Conservation (phyloP, 2,113 vertebrate genomes). For the Leucopsar rothschildi region DNA sequence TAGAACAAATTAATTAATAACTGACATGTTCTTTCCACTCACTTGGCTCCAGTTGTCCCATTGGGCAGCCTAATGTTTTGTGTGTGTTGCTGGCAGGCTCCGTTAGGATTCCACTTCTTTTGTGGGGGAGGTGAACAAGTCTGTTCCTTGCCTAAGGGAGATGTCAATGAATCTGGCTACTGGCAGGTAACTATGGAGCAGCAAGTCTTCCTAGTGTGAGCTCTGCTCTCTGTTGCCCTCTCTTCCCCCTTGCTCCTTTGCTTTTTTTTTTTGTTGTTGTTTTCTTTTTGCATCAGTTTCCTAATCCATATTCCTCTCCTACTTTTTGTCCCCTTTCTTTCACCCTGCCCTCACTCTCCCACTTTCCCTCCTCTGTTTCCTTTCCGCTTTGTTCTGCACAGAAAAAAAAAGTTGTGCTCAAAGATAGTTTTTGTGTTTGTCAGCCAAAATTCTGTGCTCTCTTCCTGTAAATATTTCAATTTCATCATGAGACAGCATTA, state of each 20-base stretch:
- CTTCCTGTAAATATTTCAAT: slow-evolving; percentile 62
- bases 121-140: neutral
- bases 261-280: neutral
- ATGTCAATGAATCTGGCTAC: neutral
- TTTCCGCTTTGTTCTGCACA: neutral
- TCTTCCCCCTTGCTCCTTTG: neutral
- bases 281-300: neutral
- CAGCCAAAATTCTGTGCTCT: neutral
- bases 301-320: neutral
- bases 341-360: neutral
- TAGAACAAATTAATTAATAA: slow-evolving; percentile 42
- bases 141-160: neutral
- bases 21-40: slow-evolving; percentile 1
- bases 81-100: neutral
- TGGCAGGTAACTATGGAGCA: neutral
- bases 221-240: neutral
- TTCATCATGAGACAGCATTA: slow-evolving; percentile 49
- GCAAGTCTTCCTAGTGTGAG: neutral
- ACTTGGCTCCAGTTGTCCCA: neutral
- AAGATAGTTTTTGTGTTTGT: neutral
- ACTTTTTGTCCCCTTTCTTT: neutral
- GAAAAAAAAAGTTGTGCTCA: neutral
- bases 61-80: neutral
- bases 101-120: neutral
- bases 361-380: neutral